These are phyloP conservation scores for Ormyrus thymus DNA, from an alignment of 2,888 invertebrate genomes.

Conservation along the genomic window DNA sequence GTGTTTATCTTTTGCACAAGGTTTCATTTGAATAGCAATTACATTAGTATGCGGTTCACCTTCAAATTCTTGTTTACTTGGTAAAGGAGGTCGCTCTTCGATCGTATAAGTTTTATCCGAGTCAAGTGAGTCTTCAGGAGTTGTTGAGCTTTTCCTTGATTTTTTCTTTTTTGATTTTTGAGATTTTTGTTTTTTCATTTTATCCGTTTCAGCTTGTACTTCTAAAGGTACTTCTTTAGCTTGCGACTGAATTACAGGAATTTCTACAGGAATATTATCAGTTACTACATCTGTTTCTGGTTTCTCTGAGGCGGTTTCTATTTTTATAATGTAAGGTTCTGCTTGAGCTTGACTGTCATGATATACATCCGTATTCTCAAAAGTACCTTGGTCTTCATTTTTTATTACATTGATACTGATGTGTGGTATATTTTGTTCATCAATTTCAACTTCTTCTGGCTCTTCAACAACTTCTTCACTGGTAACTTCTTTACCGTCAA, in stretches of 20 bases:
- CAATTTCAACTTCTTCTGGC: constrained; percentile 85
- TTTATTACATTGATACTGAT: constrained; percentile 82
- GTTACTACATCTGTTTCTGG: not conserved
- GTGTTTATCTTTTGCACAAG: constrained; percentile 47
- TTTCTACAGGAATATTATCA: not conserved
- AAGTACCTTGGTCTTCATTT: constrained; percentile 38
- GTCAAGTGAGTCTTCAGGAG: constrained; percentile 28
- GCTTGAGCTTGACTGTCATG: not conserved
- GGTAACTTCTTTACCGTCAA: constrained; percentile 89
- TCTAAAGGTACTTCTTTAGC: not conserved
- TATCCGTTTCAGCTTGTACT: not conserved
- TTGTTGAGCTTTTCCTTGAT: constrained; percentile 10
- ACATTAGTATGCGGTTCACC: not conserved
- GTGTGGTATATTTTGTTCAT: constrained; percentile 83
- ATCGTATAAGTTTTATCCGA: constrained; percentile 45
- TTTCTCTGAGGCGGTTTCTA: not conserved
- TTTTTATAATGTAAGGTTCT: constrained; percentile 2
- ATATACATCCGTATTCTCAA: constrained; percentile 13
- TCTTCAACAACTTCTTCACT: constrained; percentile 90
- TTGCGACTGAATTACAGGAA: constrained; percentile 1
- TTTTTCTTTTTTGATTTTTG: constrained; percentile 43
- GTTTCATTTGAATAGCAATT: constrained; percentile 35
- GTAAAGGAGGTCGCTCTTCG: constrained; percentile 29
- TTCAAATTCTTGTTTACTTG: not conserved
- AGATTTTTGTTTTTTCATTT: constrained; percentile 23